phyloP scores from a whole-genome alignment of 2,113 vertebrate genomes.

The Noturus placidus region DNA sequence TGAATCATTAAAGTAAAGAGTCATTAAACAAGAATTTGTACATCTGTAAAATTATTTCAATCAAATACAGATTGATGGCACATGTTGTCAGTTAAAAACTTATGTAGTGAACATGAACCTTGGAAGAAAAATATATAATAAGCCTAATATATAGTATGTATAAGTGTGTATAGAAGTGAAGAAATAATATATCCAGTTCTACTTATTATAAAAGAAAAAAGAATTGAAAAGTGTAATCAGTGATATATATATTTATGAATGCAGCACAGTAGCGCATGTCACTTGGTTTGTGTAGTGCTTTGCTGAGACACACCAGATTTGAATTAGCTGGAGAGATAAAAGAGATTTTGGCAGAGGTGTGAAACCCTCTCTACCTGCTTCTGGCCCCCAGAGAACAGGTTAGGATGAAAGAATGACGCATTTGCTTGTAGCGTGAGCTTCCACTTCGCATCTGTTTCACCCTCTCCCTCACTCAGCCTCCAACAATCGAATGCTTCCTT shows the following conservation, averaged over 20 bases:
- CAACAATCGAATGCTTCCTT: constrained; percentile 6
- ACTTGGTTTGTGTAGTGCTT: background rate
- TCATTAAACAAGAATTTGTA: background rate
- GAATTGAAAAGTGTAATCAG: background rate
- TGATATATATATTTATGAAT: constrained; percentile 9
- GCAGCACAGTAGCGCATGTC: background rate
- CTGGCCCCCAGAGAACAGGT: constrained; percentile 56
- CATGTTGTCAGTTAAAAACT: background rate
- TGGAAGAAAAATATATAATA: background rate
- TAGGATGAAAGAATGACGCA: constrained; percentile 60
- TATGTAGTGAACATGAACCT: background rate
- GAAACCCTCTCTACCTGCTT: constrained; percentile 36
- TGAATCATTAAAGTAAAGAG: background rate
- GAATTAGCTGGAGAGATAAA: constrained; percentile 39
- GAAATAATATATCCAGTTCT: background rate
- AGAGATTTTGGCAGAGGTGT: constrained; percentile 47
- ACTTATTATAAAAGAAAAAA: background rate
- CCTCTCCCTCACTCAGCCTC: constrained; percentile 36
- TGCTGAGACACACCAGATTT: constrained; percentile 32
- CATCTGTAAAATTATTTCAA: background rate
- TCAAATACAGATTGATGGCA: background rate
- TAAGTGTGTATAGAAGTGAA: background rate
- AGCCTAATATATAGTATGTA: background rate
- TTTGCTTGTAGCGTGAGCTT: constrained; percentile 47
- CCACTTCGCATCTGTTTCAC: constrained; percentile 49